Percentiles rank a stretch among this genome's conserved stretches.
phyloP scores from a whole-genome alignment of 2,113 vertebrate species.

The Pomatostomus ruficeps region DNA sequence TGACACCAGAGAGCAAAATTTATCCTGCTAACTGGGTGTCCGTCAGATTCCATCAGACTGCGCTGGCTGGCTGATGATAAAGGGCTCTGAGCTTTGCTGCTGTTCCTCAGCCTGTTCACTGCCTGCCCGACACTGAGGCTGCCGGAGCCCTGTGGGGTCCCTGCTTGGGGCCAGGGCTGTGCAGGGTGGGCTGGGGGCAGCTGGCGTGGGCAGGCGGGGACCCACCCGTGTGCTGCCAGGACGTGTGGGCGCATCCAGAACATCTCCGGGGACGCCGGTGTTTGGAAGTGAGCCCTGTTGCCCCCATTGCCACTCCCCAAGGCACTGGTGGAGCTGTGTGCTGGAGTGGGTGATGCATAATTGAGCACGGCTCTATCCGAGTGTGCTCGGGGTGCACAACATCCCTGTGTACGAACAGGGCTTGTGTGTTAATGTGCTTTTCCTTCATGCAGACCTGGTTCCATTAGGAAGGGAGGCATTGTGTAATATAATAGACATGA shows the following conservation, averaged over 20 bases:
- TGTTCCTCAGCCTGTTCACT: not conserved
- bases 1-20: constrained; percentile 41
- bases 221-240: not conserved
- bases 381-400: not conserved
- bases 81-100: not conserved
- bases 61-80: not conserved
- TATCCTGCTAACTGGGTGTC: not conserved
- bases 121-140: not conserved
- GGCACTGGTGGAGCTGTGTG: not conserved
- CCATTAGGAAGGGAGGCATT: constrained; percentile 47
- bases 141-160: not conserved
- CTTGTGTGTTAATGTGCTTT: constrained; percentile 34
- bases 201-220: not conserved
- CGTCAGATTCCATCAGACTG: not conserved
- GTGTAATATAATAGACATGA: constrained; percentile 53
- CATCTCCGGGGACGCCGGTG: not conserved
- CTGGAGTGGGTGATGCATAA: not conserved
- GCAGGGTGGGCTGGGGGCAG: rapidly evolving
- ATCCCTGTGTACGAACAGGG: not conserved
- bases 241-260: not conserved
- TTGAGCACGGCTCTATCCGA: not conserved
- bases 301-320: not conserved
- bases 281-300: not conserved
- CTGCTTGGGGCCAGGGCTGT: rapidly evolving
- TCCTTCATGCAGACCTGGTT: constrained; percentile 49